phyloP scores from a whole-genome alignment of 2,797 vertebrate genomes.

The Uromys caudimaculatus region DNA sequence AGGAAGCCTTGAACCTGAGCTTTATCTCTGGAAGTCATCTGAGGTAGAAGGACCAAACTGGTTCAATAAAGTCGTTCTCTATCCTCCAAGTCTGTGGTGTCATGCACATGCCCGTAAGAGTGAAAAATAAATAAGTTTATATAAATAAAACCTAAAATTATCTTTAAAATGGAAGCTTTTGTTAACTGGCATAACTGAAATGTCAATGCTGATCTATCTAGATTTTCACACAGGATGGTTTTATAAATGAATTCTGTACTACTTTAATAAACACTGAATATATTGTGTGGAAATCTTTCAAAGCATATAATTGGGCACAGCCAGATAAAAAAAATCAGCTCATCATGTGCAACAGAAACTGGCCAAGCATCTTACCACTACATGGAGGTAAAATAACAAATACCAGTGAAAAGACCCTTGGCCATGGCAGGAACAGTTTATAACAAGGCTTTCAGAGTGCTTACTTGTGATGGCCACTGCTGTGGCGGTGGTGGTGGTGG shows the following conservation, averaged over 20 bases:
- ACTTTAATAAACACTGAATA: neutral
- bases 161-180: neutral
- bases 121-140: neutral
- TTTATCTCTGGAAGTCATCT: neutral
- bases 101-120: neutral
- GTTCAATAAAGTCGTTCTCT: neutral
- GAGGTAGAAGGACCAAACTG: neutral
- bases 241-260: neutral
- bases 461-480: slow-evolving; percentile 97
- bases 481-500: slow-evolving; percentile 93
- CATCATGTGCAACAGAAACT: neutral
- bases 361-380: neutral
- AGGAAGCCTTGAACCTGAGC: neutral
- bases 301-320: neutral
- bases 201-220: neutral
- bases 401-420: neutral
- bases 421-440: neutral
- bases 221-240: neutral
- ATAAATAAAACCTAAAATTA: neutral
- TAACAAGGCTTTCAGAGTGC: slow-evolving; percentile 71
- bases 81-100: neutral
- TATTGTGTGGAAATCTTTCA: neutral
- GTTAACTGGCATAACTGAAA: neutral
- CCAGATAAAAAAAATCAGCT: neutral
- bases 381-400: neutral